Conservation (phyloP, 2,888 invertebrate genomes). For the Drosophila nigricruria region DNA sequence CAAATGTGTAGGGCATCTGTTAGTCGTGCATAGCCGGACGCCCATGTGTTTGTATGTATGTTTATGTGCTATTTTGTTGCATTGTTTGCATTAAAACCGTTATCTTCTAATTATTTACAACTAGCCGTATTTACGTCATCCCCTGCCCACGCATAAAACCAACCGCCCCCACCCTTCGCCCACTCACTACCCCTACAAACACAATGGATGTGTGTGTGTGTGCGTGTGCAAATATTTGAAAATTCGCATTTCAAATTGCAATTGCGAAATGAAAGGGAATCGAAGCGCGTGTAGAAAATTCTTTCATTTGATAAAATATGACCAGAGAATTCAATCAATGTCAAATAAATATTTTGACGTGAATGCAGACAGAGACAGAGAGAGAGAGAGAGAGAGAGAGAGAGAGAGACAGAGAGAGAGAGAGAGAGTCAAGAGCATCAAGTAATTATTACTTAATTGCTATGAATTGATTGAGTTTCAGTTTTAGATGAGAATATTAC, state of each 20-base stretch:
- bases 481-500: not conserved
- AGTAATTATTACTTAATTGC: not conserved
- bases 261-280: conserved; percentile 3
- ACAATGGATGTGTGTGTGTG: not conserved
- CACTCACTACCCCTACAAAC: no score
- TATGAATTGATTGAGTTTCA: not conserved
- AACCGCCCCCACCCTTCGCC: not conserved
- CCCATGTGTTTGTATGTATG: no score
- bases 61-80: conserved; percentile 22
- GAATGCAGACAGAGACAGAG: not conserved
- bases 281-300: conserved; percentile 9
- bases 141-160: conserved; percentile 5
- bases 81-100: conserved; percentile 62
- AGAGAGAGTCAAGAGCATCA: not conserved
- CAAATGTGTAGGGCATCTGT: not conserved
- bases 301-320: conserved; percentile 9
- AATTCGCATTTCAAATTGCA: conserved; percentile 20
- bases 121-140: conserved; percentile 49
- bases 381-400: no score
- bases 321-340: conserved; percentile 4
- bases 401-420: no score
- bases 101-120: conserved; percentile 79
- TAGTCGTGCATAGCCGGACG: not conserved
- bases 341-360: conserved; percentile 2
- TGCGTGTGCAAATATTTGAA: conserved; percentile 13